Evolutionary conservation across 2,888 invertebrate genomes (phyloP).

Genomic region (Patella pellucida): DNA sequence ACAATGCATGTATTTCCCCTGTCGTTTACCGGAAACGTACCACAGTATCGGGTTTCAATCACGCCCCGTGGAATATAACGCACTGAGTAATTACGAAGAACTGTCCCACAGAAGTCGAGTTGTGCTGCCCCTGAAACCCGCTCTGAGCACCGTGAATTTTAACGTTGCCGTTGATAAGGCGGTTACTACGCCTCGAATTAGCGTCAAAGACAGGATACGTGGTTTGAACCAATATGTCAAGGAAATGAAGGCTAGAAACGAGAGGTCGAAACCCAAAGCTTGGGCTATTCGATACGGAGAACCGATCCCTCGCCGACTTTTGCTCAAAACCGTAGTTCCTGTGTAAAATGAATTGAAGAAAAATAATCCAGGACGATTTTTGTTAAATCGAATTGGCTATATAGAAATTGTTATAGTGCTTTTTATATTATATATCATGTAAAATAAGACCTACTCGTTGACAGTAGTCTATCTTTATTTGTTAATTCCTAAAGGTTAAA

Average conservation of each 20-base stretch:
- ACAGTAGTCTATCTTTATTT: no score
- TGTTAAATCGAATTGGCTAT: no score
- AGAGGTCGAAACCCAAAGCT: constrained; percentile 49
- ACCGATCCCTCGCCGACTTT: constrained; percentile 45
- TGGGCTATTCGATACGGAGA: constrained; percentile 58
- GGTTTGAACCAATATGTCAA: constrained; percentile 48
- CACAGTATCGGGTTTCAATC: constrained; percentile 43
- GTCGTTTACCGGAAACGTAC: constrained; percentile 49
- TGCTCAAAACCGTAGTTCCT: constrained; percentile 51
- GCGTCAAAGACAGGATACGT: constrained; percentile 48
- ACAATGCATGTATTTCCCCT: constrained; percentile 53
- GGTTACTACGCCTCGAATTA: constrained; percentile 29
- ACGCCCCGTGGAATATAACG: constrained; percentile 40
- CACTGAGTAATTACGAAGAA: constrained; percentile 42
- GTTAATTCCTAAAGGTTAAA: no score
- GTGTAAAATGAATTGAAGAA: no score
- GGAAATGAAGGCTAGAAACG: constrained; percentile 52
- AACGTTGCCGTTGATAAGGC: constrained; percentile 13
- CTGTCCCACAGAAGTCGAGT: constrained; percentile 37
- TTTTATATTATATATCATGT: no score
- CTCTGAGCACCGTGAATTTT: not conserved
- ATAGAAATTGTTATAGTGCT: no score
- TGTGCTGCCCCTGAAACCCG: constrained; percentile 35
- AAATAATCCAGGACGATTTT: no score
- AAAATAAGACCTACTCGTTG: no score